phyloP scores from a whole-genome alignment of 2,888 invertebrate genomes.

The Argyresthia albistria region DNA sequence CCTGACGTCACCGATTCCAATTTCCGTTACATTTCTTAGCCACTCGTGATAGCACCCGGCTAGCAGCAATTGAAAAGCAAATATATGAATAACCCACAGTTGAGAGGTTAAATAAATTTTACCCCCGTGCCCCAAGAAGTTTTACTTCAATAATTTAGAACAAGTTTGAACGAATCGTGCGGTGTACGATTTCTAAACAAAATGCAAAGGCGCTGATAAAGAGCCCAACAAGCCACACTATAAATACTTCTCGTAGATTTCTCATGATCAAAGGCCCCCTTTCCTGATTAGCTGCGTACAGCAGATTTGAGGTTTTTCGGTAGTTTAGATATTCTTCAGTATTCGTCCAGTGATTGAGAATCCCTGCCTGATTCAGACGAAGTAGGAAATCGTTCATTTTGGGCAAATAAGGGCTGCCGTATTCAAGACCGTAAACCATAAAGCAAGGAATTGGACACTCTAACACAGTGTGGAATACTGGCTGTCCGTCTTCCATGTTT shows the following conservation, averaged over 20 bases:
- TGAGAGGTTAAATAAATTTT: no score
- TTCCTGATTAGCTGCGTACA: conserved; percentile 21
- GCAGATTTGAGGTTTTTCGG: conserved; percentile 18
- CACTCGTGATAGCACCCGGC: no score
- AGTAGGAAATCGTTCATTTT: conserved; percentile 55
- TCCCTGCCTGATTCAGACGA: conserved; percentile 62
- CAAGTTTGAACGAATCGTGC: neutral
- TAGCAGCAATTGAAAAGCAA: no score
- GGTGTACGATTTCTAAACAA: conserved; percentile 26
- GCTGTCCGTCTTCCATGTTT: conserved; percentile 46
- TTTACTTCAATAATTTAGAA: neutral
- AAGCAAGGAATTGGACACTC: conserved; percentile 71
- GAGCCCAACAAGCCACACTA: conserved; percentile 36
- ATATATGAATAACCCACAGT: no score
- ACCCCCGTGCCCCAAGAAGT: no score
- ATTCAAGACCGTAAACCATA: conserved; percentile 68
- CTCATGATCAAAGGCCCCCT: conserved; percentile 41
- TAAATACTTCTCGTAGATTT: conserved; percentile 60
- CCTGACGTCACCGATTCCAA: no score
- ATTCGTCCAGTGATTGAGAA: conserved; percentile 47
- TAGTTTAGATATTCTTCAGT: conserved; percentile 34
- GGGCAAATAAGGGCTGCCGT: conserved; percentile 70
- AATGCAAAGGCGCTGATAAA: conserved; percentile 32
- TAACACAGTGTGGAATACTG: conserved; percentile 55
- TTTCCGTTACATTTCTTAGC: no score